Percentiles rank a stretch among this genome's conserved stretches.
These are phyloP conservation scores for Borostomias antarcticus DNA, from an alignment of 2,797 vertebrate genomes.

Conservation along the genomic window DNA sequence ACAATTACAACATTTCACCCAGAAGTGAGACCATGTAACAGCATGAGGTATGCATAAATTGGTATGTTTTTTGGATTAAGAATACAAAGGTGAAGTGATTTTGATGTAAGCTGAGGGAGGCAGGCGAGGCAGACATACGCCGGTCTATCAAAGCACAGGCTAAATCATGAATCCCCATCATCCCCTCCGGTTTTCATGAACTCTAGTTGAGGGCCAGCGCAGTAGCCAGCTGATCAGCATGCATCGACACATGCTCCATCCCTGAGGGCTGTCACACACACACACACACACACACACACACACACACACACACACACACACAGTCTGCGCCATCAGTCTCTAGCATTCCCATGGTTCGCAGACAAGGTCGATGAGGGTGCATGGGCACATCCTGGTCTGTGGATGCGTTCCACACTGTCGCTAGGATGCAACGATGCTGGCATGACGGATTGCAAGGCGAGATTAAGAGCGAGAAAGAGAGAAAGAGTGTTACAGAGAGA, in stretches of 20 bases:
- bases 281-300: conserved; percentile 12
- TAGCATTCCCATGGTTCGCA: too few species aligned
- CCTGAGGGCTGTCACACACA: background rate
- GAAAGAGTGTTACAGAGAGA: too few species aligned
- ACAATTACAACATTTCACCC: conserved; percentile 32
- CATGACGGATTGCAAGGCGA: conserved; percentile 2
- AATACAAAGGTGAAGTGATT: too few species aligned
- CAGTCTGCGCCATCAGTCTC: too few species aligned
- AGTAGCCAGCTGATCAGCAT: conserved; percentile 68
- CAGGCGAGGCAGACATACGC: too few species aligned
- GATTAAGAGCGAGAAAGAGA: too few species aligned
- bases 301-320: background rate
- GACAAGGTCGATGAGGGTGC: too few species aligned
- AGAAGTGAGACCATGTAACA: background rate
- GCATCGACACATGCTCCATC: conserved; percentile 5
- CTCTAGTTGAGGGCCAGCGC: conserved; percentile 48
- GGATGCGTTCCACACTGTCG: too few species aligned
- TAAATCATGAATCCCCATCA: background rate
- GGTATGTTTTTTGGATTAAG: background rate
- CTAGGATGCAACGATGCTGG: too few species aligned
- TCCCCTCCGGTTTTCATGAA: conserved; percentile 27
- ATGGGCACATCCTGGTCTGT: too few species aligned
- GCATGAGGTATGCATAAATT: background rate
- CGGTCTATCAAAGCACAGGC: background rate
- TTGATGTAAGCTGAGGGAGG: background rate